Conservation (phyloP, 1,140 invertebrate species). For the Drosophila erecta region DNA sequence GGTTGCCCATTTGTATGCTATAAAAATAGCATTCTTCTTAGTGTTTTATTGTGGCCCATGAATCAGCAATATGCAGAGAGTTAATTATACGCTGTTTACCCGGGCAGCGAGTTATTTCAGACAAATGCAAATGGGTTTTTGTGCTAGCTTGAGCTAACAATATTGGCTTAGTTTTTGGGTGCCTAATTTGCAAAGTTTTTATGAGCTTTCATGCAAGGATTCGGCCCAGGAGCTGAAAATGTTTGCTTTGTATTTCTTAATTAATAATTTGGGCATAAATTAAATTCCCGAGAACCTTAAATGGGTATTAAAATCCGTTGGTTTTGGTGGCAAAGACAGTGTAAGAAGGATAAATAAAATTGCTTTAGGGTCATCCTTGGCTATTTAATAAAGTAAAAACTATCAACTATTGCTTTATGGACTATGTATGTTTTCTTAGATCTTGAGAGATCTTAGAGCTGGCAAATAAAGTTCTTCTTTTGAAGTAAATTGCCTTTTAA, state of each 20-base stretch:
- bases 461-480: neutral
- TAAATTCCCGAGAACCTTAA: constrained; percentile 1
- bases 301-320: constrained; percentile 9
- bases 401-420: neutral
- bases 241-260: constrained; percentile 18
- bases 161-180: constrained; percentile 1
- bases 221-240: neutral
- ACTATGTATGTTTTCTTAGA: neutral
- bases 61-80: constrained; percentile 48
- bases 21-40: constrained; percentile 57
- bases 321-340: too few species aligned
- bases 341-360: too few species aligned
- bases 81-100: constrained; percentile 36
- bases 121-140: constrained; percentile 30
- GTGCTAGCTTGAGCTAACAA: constrained; percentile 1
- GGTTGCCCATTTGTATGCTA: constrained; percentile 64
- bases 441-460: neutral
- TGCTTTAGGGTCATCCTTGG: too few species aligned
- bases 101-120: constrained; percentile 1
- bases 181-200: constrained; percentile 28
- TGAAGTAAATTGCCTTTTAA: constrained; percentile 33
- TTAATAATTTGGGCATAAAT: constrained; percentile 20
- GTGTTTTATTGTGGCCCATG: constrained; percentile 32
- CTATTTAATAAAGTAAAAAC: too few species aligned
- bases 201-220: neutral